A percentile compares a stretch with the other conserved stretches of the same genome.
Conservation (phyloP, 2,888 invertebrate genomes). For the Melinopterus prodromus region DNA sequence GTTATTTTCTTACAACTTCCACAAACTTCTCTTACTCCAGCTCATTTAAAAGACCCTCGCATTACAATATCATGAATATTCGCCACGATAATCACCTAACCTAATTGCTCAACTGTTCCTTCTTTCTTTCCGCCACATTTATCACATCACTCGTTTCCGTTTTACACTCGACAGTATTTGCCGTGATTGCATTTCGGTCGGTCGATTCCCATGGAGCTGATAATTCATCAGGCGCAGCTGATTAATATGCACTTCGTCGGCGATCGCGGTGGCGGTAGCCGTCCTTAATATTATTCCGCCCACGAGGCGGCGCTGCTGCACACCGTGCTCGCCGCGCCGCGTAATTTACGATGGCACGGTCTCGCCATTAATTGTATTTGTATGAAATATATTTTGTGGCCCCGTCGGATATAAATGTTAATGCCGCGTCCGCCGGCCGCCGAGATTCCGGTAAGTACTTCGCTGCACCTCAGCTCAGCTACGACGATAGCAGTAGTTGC, state of each 20-base stretch:
- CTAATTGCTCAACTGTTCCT: not conserved
- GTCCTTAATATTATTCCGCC: constrained; percentile 6
- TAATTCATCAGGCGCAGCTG: not conserved
- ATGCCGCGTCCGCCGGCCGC: not conserved
- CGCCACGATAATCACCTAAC: not conserved
- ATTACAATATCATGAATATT: not conserved
- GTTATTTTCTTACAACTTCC: no score
- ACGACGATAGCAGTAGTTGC: not conserved
- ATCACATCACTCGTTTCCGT: not conserved
- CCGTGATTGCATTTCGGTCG: not conserved
- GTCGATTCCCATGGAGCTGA: not conserved
- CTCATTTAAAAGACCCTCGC: no score
- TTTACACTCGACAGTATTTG: not conserved
- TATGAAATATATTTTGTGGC: constrained; percentile 24
- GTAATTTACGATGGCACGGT: constrained; percentile 18
- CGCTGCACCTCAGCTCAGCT: not conserved
- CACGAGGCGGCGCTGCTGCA: constrained; percentile 13
- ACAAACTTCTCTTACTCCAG: no score
- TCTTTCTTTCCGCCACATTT: not conserved
- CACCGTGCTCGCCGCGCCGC: constrained; percentile 15
- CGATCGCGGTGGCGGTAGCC: not conserved
- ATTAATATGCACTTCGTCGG: constrained; percentile 4
- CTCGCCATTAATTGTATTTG: constrained; percentile 24
- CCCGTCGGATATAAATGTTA: constrained; percentile 20
- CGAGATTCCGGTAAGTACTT: constrained; percentile 8